These are phyloP conservation scores for Coccyzus lansbergi DNA, from an alignment of 2,797 vertebrate genomes.

Conservation along the genomic window DNA sequence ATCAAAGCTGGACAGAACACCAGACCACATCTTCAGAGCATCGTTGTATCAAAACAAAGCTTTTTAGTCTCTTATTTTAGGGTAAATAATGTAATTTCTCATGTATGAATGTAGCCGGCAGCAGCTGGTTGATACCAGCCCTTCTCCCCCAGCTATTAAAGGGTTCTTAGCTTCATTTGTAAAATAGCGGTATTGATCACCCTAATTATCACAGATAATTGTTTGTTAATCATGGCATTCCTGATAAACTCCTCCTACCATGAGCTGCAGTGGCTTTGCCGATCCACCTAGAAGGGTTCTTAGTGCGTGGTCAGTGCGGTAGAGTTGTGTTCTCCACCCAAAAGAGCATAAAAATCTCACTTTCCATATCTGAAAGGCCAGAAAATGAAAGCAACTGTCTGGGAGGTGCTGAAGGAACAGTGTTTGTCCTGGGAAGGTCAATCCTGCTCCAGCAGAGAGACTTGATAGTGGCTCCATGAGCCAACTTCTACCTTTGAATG, in stretches of 20 bases:
- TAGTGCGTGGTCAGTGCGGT: rapidly evolving
- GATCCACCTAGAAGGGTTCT: background rate
- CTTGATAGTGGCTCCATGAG: background rate
- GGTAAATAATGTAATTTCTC: background rate
- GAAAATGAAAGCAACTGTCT: background rate
- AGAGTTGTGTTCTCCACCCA: background rate
- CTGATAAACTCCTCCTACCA: background rate
- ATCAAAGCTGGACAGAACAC: background rate
- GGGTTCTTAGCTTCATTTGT: background rate
- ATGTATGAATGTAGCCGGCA: background rate
- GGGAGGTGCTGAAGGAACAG: rapidly evolving
- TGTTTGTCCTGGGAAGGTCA: rapidly evolving
- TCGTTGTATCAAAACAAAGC: rapidly evolving
- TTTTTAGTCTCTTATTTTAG: background rate
- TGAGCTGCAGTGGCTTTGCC: background rate
- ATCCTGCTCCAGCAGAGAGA: rapidly evolving
- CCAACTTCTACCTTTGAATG: background rate
- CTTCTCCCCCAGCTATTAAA: background rate
- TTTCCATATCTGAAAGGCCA: background rate
- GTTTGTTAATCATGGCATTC: background rate
- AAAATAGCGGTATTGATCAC: background rate
- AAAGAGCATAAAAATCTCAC: background rate
- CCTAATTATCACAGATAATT: background rate
- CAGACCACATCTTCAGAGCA: background rate
- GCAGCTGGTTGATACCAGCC: background rate